Conservation (phyloP, 2,797 vertebrate species). For the Adelosebastes latens region DNA sequence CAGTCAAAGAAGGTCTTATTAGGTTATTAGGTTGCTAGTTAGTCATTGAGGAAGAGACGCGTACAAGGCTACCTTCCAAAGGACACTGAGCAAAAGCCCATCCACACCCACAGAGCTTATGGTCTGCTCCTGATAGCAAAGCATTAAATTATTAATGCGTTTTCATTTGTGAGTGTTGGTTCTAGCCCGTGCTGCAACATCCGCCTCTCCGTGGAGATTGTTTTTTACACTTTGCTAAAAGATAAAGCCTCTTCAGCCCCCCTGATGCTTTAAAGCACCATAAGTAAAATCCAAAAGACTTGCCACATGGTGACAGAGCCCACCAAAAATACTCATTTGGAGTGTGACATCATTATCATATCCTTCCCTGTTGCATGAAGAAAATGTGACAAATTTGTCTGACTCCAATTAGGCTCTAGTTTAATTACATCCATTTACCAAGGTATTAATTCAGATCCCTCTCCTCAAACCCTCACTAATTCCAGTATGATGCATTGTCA, state of each 20-base stretch:
- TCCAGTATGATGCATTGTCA: slow-evolving; percentile 59
- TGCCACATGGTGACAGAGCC: slow-evolving; percentile 43
- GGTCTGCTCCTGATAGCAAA: slow-evolving; percentile 29
- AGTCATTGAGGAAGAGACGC: slow-evolving; percentile 42
- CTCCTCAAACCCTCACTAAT: slow-evolving; percentile 62
- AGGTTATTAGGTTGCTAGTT: slow-evolving; percentile 46
- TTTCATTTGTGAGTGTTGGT: slow-evolving; percentile 42
- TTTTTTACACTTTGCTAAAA: slow-evolving; percentile 34
- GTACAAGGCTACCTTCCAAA: slow-evolving; percentile 9
- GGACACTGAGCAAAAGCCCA: slow-evolving; percentile 17
- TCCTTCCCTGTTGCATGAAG: slow-evolving; percentile 33
- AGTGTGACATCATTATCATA: slow-evolving; percentile 66
- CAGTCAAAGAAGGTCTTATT: slow-evolving; percentile 40
- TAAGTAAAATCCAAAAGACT: slow-evolving; percentile 45
- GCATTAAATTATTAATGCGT: slow-evolving; percentile 54
- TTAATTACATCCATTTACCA: slow-evolving; percentile 78
- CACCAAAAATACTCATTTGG: slow-evolving; percentile 56
- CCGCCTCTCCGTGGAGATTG: slow-evolving; percentile 24
- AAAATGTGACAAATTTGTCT: slow-evolving; percentile 67
- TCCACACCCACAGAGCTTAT: slow-evolving; percentile 9
- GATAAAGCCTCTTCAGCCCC: slow-evolving; percentile 37
- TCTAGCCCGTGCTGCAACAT: slow-evolving; percentile 28
- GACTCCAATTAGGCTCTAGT: slow-evolving; percentile 72
- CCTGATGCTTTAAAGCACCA: slow-evolving; percentile 28
- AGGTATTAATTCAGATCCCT: slow-evolving; percentile 75